Conservation (phyloP, 53 echinoderm and acorn worm genomes). For the Actinopyga echinites region DNA sequence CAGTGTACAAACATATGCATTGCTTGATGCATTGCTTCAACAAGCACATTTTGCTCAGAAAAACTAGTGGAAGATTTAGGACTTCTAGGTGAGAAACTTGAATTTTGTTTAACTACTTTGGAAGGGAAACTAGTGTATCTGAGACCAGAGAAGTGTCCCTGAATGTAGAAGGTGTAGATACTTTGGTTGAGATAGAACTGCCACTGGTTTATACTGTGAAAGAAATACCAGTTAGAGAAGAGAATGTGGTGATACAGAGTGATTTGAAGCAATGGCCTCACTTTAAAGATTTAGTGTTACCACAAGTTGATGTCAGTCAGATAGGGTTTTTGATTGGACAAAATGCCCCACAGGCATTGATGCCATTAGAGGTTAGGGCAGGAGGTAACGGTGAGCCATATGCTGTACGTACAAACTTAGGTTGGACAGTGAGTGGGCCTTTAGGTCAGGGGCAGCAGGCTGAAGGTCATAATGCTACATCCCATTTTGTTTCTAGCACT, state of each 20-base stretch:
- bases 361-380: slow-evolving; percentile 30
- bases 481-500: neutral
- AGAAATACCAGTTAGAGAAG: slow-evolving; percentile 19
- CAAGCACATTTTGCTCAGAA: slow-evolving; percentile 18
- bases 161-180: neutral
- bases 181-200: slow-evolving; percentile 6
- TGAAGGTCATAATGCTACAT: neutral
- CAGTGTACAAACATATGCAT: slow-evolving; percentile 17
- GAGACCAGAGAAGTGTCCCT: slow-evolving; percentile 22
- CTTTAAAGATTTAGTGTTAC: slow-evolving; percentile 6
- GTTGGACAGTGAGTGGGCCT: slow-evolving; percentile 40
- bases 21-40: slow-evolving; percentile 8
- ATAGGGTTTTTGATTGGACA: slow-evolving; percentile 42
- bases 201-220: slow-evolving; percentile 31
- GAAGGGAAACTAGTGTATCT: neutral
- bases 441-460: neutral
- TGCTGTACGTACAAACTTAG: slow-evolving; percentile 34
- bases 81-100: neutral
- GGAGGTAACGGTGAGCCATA: slow-evolving; percentile 22
- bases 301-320: slow-evolving; percentile 2
- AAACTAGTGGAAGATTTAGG: neutral
- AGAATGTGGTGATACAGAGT: neutral
- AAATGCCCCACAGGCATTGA: slow-evolving; percentile 28
- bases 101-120: slow-evolving; percentile 2
- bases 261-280: slow-evolving; percentile 51